Evolutionary conservation across 2,113 vertebrate genomes (phyloP).

Genomic region (Paramisgurnus dabryanus): DNA sequence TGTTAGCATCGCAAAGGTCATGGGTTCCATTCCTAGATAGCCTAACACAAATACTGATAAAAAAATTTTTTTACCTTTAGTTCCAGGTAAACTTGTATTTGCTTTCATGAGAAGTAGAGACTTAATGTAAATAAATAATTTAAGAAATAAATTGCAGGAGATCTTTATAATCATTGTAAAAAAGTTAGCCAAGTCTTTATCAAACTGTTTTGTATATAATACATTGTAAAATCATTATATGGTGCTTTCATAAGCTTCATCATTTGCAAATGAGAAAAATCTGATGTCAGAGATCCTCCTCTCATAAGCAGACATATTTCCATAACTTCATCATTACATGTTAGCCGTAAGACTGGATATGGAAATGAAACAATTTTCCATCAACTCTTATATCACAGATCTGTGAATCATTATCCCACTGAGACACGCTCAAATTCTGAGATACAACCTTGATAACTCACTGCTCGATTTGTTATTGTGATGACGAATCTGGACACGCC

Average conservation of each 20-base stretch:
- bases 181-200: no score
- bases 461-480: slow-evolving; percentile 32
- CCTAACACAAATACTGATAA: no score
- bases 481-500: slow-evolving; percentile 39
- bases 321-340: not conserved
- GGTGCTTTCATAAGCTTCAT: slow-evolving; percentile 8
- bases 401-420: slow-evolving; percentile 31
- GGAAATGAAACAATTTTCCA: slow-evolving; percentile 7
- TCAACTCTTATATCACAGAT: slow-evolving; percentile 24
- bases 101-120: no score
- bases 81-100: no score
- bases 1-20: no score
- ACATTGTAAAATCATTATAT: not conserved
- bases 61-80: no score
- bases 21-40: no score
- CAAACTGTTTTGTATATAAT: no score
- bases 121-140: no score
- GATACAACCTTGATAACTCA: slow-evolving; percentile 43
- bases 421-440: slow-evolving; percentile 14
- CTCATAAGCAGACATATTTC: not conserved
- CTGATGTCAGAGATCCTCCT: not conserved
- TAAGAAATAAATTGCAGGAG: no score
- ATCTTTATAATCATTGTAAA: no score
- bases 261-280: not conserved
- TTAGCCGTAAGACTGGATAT: not conserved